Evolutionary conservation across 1,140 invertebrate species (phyloP).

Genomic region (Agrilus planipennis): DNA sequence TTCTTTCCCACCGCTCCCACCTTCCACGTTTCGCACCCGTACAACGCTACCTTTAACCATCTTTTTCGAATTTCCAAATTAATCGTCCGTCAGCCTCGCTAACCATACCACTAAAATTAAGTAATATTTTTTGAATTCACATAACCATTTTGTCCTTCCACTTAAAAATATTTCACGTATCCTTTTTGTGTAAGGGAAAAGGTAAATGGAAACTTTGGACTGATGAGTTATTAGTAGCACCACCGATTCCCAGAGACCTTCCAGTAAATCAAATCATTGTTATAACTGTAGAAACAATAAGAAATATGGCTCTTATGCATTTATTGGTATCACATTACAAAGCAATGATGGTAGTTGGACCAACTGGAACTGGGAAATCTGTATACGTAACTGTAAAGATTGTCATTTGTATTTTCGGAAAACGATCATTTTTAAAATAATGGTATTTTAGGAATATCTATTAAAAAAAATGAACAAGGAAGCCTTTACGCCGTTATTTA

Average conservation of each 20-base stretch:
- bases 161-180: conserved; percentile 66
- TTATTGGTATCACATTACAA: conserved; percentile 53
- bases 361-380: conserved; percentile 87
- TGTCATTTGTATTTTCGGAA: no score
- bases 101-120: conserved; percentile 52
- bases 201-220: conserved; percentile 59
- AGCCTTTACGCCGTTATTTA: conserved; percentile 62
- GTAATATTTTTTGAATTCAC: conserved; percentile 59
- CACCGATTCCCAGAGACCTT: conserved; percentile 45
- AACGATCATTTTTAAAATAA: no score
- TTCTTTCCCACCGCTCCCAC: no score
- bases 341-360: conserved; percentile 70
- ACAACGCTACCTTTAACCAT: no score
- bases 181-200: conserved; percentile 54
- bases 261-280: conserved; percentile 64
- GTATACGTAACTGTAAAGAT: no score
- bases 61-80: no score
- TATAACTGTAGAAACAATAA: conserved; percentile 75
- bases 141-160: conserved; percentile 63
- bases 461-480: conserved; percentile 66
- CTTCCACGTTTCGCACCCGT: no score
- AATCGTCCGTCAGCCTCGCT: conserved; percentile 47
- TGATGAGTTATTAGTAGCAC: conserved; percentile 50
- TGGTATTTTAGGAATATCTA: conserved; percentile 71
- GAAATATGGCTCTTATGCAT: conserved; percentile 55